Base-by-base conservation (phyloP, 2,888 invertebrate species). In the Alloplasta piceator region DNA sequence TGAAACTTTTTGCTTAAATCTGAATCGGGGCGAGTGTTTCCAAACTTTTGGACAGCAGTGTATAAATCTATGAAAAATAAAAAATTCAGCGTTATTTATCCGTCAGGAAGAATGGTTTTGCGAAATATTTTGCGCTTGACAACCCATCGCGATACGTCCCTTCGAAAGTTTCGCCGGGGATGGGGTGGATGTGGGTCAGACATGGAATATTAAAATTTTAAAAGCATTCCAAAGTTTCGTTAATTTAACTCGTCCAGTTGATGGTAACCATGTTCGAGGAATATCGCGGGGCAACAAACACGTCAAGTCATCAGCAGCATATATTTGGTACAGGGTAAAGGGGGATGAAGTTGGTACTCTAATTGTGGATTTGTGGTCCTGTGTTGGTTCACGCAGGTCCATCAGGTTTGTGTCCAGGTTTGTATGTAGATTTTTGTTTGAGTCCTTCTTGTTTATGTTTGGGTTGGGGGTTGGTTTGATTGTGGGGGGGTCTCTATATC, bases 151-250 rank as follows among this genome's bases (percentile, higher is more conserved):
- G 36, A 16, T 16, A 7, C 10, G 39, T 39, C 48, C 48, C 39
- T 16, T 14, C 16, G 55, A 36, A 63, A 66, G n/a, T 43, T 12
- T 48, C 50, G 36, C 71, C 76, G 82, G 82, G 86, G 85, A 82
- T 85, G 86, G 83, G 88, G 82, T 87, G 68, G 86, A 87, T 87
- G 77, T 88, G 87, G 86, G 87, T 87, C 87, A 87, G 88, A 84
- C 84, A 87, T 91, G 90, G 87, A 91, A 91, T 90, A 91, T 91
- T 91, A 86, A 91, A 91, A 92, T 90, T 91, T 91, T 92, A 91
- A 92, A 91, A 91, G 91, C 91, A 86, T 90, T 90, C 89, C 90
- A 88, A 88, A 90, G 90, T 90, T 90, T 86, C 86, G 88, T 87
- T 90, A 90, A 91, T 91, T 90, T 85, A 84, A 6, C 63, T 80